These are phyloP conservation scores for Ursus arctos DNA, from an alignment of 2,113 vertebrate species.

Conservation along the genomic window DNA sequence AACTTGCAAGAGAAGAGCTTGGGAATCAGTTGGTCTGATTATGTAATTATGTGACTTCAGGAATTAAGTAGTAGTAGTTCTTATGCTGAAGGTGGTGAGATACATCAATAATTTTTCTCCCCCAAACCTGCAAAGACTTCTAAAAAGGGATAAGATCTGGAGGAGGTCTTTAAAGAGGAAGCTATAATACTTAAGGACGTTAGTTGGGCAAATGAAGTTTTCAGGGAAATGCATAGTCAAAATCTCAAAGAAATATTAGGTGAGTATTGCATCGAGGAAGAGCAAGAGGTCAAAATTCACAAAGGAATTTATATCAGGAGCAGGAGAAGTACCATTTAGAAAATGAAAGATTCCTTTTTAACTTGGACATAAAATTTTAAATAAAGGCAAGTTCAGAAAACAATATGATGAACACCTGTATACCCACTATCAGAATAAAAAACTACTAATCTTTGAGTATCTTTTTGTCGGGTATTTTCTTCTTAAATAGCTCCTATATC, in stretches of 20 bases:
- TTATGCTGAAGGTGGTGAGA: neutral
- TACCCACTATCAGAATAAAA: conserved; percentile 15
- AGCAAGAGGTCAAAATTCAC: conserved; percentile 36
- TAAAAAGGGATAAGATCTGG: neutral
- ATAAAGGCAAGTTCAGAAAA: conserved; percentile 39
- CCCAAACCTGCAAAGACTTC: neutral
- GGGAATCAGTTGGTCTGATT: neutral
- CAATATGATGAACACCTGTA: neutral
- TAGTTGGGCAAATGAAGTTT: neutral
- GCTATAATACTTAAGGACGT: neutral
- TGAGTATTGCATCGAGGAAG: neutral
- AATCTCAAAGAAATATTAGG: neutral
- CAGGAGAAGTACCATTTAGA: conserved; percentile 1
- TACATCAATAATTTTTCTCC: neutral
- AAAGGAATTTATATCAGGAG: neutral
- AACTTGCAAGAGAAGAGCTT: conserved; percentile 6
- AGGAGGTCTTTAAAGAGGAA: neutral
- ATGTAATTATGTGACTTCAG: neutral
- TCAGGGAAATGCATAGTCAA: neutral
- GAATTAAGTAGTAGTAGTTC: neutral
- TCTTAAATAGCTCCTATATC: neutral
- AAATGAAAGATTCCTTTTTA: neutral
- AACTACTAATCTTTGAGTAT: neutral
- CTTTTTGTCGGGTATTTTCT: neutral
- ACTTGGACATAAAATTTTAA: conserved; percentile 41